Conservation (phyloP, 2,113 vertebrate genomes). For the Cyprinodon brontotheroides region DNA sequence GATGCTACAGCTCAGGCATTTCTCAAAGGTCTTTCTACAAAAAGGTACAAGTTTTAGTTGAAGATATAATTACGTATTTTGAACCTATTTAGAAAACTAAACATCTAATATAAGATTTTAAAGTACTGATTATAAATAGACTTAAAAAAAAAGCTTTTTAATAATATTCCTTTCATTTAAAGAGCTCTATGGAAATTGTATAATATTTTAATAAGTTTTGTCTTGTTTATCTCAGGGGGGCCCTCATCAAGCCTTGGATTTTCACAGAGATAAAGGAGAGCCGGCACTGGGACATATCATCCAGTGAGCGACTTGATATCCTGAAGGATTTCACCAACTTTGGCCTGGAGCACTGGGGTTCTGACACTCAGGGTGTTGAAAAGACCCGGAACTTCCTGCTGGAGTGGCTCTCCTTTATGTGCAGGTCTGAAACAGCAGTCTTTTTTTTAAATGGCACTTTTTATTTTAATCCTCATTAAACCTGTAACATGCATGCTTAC, state of each 20-base stretch:
- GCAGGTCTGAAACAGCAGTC: slow-evolving; percentile 81
- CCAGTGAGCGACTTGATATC: slow-evolving; percentile 86
- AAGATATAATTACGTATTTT: too few relatives aligned
- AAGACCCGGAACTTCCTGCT: slow-evolving; percentile 91
- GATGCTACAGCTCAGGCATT: too few relatives aligned
- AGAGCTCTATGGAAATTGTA: background rate
- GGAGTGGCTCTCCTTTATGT: slow-evolving; percentile 97
- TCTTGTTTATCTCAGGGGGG: slow-evolving; percentile 80
- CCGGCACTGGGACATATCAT: slow-evolving; percentile 96
- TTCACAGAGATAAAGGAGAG: slow-evolving; percentile 97
- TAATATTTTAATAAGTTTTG: fast-evolving
- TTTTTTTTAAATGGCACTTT: background rate
- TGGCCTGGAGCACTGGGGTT: slow-evolving; percentile 96
- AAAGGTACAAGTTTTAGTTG: too few relatives aligned
- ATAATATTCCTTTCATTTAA: background rate
- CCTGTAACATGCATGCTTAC: background rate
- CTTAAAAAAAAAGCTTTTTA: too few relatives aligned
- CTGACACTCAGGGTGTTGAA: slow-evolving; percentile 93
- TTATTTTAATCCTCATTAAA: background rate
- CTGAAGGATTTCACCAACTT: slow-evolving; percentile 88
- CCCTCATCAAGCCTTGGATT: slow-evolving; percentile 96
- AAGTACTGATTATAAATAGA: too few relatives aligned
- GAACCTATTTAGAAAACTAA: too few relatives aligned
- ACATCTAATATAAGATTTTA: too few relatives aligned
- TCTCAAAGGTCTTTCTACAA: too few relatives aligned